phyloP scores from a whole-genome alignment of 1,140 invertebrate species.

The Drosophila murphyi region DNA sequence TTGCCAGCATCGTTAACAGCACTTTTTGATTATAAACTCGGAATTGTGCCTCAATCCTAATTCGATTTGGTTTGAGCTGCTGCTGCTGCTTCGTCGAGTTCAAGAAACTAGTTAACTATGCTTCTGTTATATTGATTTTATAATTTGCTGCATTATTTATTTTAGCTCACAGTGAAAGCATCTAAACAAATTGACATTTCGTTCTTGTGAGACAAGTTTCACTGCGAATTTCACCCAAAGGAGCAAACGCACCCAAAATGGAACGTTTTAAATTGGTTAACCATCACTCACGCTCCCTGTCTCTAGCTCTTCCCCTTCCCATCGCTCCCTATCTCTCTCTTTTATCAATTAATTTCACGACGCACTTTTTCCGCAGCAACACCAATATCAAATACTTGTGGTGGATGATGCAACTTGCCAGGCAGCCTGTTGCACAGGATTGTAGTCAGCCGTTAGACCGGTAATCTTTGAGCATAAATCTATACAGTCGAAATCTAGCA shows the following conservation, averaged over 20 bases:
- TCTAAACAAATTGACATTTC: slow-evolving; percentile 46
- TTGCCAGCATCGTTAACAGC: slow-evolving; percentile 31
- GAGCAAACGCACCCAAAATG: slow-evolving; percentile 30
- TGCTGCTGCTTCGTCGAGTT: background rate
- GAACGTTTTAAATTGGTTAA: slow-evolving; percentile 46
- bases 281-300: background rate
- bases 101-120: no score
- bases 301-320: background rate
- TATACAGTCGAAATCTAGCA: no score
- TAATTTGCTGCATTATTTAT: background rate
- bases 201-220: slow-evolving; percentile 43
- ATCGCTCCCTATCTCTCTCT: background rate
- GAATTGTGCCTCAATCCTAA: slow-evolving; percentile 5
- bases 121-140: no score
- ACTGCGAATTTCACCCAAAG: slow-evolving; percentile 32
- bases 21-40: slow-evolving; percentile 9
- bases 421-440: slow-evolving; percentile 57
- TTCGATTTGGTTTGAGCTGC: slow-evolving; percentile 14
- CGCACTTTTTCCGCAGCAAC: slow-evolving; percentile 67
- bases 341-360: slow-evolving; percentile 38
- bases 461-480: slow-evolving; percentile 7
- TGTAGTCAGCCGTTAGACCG: slow-evolving; percentile 32
- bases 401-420: slow-evolving; percentile 62
- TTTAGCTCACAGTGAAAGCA: slow-evolving; percentile 62
- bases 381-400: slow-evolving; percentile 5